Evolutionary conservation across 23 tunicate species (phyloP).

Genomic region (Corella eumyota): DNA sequence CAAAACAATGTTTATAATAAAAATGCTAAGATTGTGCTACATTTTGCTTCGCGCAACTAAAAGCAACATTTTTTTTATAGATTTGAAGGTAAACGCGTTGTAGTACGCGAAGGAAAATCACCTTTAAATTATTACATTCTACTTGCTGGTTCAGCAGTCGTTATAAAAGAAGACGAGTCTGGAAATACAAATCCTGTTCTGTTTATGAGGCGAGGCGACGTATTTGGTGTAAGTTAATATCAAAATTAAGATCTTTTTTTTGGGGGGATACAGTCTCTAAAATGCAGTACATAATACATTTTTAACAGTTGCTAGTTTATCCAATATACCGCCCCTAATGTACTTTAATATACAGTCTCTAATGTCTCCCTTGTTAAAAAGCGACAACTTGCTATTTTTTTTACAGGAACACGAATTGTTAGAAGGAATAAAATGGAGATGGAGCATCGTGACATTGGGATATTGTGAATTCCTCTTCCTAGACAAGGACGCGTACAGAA

Average conservation of each 20-base stretch:
- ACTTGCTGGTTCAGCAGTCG: conserved; percentile 80
- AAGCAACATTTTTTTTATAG: conserved; percentile 9
- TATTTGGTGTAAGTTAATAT: conserved; percentile 55
- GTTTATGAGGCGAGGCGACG: conserved; percentile 65
- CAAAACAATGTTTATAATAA: background rate
- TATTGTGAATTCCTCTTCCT: conserved; percentile 69
- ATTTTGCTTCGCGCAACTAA: too few species aligned
- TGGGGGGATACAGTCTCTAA: conserved; percentile 4
- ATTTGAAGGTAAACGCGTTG: conserved; percentile 59
- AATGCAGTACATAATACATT: background rate
- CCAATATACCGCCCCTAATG: background rate
- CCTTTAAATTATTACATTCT: conserved; percentile 67
- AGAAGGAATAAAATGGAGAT: conserved; percentile 47
- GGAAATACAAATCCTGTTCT: conserved; percentile 75
- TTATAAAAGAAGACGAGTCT: conserved; percentile 52
- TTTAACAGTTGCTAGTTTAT: background rate
- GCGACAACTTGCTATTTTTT: too few species aligned
- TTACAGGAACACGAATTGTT: conserved; percentile 64
- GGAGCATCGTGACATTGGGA: conserved; percentile 67
- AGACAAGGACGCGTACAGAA: conserved; percentile 33
- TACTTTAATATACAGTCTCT: background rate
- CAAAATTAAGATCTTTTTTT: too few species aligned
- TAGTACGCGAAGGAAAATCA: conserved; percentile 31
- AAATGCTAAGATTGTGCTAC: background rate
- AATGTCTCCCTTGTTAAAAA: background rate